A percentile compares a stretch with the other conserved stretches of the same genome.
Conservation (phyloP, 1,140 invertebrate species). For the Drosophila melanica region DNA sequence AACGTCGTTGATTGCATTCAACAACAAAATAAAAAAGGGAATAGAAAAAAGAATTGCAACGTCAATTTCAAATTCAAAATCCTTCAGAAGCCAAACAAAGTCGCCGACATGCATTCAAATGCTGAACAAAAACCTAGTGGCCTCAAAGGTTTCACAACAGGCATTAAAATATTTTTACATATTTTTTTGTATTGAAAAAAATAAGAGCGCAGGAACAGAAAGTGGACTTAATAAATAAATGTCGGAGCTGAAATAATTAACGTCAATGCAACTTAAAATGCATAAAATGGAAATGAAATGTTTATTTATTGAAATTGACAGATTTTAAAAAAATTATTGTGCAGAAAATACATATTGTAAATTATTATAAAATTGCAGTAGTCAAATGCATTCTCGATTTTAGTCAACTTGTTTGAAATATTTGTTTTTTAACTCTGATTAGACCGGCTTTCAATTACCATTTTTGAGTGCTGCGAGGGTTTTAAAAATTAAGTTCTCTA, state of each 20-base stretch:
- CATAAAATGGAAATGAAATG: not conserved
- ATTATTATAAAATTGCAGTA: too few species aligned
- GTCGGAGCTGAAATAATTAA: not conserved
- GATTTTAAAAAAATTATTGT: too few species aligned
- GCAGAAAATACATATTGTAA: too few species aligned
- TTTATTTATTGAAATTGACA: not conserved
- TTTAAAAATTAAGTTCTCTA: conserved; percentile 55
- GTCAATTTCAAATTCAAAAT: conserved; percentile 19
- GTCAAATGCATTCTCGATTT: too few species aligned
- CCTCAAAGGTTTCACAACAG: not conserved
- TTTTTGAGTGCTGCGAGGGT: conserved; percentile 8
- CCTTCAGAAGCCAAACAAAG: conserved; percentile 9
- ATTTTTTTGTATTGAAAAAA: too few species aligned
- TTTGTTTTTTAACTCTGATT: conserved; percentile 4
- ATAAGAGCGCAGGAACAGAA: too few species aligned
- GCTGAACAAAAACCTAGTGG: not conserved
- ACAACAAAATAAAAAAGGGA: conserved; percentile 32
- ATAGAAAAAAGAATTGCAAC: conserved; percentile 19
- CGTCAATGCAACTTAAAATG: not conserved
- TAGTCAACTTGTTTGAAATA: not conserved
- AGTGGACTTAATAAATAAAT: not conserved
- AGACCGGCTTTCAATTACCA: conserved; percentile 45
- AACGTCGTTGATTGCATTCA: conserved; percentile 59
- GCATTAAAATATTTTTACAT: conserved; percentile 8
- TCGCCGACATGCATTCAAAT: not conserved